Percentiles rank a stretch among this genome's conserved stretches.
phyloP scores from a whole-genome alignment of 2,888 invertebrate genomes.

The Ichneumoninae sp. region DNA sequence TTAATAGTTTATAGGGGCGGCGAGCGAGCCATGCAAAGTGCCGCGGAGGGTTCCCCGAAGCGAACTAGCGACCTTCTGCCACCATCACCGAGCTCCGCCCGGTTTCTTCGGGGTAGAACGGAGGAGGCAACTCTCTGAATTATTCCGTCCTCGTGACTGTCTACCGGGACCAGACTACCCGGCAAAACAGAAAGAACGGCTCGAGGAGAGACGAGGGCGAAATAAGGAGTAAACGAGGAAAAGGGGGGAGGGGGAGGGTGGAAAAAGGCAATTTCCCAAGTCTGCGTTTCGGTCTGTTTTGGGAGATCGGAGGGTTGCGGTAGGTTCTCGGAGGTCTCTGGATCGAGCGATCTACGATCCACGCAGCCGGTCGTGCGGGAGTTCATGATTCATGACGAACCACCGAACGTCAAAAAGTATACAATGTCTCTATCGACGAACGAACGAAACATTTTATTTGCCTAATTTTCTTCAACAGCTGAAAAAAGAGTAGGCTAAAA shows the following conservation, averaged over 20 bases:
- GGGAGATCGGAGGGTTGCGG: not conserved
- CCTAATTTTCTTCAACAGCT: no score
- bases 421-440: no score
- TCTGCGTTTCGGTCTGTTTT: not conserved
- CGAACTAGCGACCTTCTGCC: conserved; percentile 22
- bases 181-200: conserved; percentile 22
- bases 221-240: conserved; percentile 48
- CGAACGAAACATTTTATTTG: no score
- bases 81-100: not conserved
- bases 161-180: conserved; percentile 51
- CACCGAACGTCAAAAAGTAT: not conserved
- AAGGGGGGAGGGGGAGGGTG: not conserved
- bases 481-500: no score
- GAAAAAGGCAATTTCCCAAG: conserved; percentile 1
- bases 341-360: conserved; percentile 26
- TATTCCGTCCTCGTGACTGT: conserved; percentile 64
- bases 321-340: conserved; percentile 6
- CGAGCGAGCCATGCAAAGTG: conserved; percentile 49
- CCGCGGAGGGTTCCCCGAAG: conserved; percentile 20
- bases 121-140: conserved; percentile 58
- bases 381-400: conserved; percentile 12
- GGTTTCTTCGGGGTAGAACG: conserved; percentile 13
- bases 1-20: conserved; percentile 62
- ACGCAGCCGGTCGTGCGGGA: conserved; percentile 44
- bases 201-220: conserved; percentile 29